Conservation (phyloP, 2,797 vertebrate genomes). For the Aeoliscus strigatus region DNA sequence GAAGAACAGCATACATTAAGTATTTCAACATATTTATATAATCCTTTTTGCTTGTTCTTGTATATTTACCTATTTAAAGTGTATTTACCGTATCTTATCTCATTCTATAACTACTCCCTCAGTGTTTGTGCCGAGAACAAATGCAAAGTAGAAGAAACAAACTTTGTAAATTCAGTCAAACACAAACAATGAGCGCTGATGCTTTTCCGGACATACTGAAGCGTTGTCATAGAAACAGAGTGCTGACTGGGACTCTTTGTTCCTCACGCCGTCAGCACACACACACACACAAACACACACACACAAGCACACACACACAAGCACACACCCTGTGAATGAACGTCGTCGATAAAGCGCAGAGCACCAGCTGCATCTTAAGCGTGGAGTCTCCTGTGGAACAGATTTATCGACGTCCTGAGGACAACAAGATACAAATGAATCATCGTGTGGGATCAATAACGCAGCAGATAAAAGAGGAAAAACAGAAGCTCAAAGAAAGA, state of each 20-base stretch:
- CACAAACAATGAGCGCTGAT: conserved; percentile 17
- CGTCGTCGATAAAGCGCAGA: conserved; percentile 11
- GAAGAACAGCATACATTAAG: no score
- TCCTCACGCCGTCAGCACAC: conserved; percentile 16
- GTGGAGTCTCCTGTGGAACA: conserved; percentile 7
- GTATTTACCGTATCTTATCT: no score
- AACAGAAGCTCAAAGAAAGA: conserved; percentile 1
- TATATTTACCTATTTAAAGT: no score
- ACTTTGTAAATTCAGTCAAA: conserved; percentile 24
- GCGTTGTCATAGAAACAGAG: conserved; percentile 45
- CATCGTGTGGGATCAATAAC: conserved; percentile 21
- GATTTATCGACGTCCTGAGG: conserved; percentile 26
- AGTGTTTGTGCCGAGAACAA: no score
- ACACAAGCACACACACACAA: no score
- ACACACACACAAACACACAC: no score
- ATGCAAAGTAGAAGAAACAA: no score
- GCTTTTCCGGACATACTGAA: conserved; percentile 37
- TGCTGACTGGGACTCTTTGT: conserved; percentile 37
- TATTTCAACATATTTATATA: no score
- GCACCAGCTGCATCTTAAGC: conserved; percentile 17
- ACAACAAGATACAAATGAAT: conserved; percentile 6
- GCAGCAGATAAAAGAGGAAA: conserved; percentile 7
- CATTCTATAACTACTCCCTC: no score
- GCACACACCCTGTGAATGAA: conserved; percentile 22
- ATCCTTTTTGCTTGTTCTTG: no score